Evolutionary conservation across 2,113 vertebrate genomes (phyloP), one percentile per base, ranked within the genome.

Genomic region (Neopipo cinnamomea): DNA sequence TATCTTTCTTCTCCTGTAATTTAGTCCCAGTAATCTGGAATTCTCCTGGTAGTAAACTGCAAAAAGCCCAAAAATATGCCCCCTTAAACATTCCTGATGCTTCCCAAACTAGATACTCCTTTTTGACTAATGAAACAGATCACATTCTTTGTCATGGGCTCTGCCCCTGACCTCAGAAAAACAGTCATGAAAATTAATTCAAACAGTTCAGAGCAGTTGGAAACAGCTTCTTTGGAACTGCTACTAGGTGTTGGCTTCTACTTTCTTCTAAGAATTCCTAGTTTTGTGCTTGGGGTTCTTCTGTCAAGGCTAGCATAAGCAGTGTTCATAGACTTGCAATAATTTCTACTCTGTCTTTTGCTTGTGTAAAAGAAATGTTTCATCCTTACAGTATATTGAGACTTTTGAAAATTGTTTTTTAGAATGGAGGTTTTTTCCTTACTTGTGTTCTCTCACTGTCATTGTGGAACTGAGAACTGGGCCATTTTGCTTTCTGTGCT

Each of bases 101-200:
- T 91, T 94, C 85, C 42, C 52, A 91, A 89, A 90, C 42, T 67
- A 91, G 91, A 77, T 90, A 55, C 30, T 91, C 65, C 14, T 27
- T 89, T 73, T 71, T 85, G 78, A 84, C 49, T 94, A 73, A 75
- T 2, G 25, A 88, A 96, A 79, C 17, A 73, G 62, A 88, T 93
- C 30, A 23, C 58, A 75, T 89, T 88, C 55, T 96, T 93, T 96
- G 88, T 85, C 75, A 44, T 28, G 39, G 62, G 4, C 49, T 89
- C 75, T 93, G 63, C 55, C 76, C 31, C 78, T 83, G 58, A 74
- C 39, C 71, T 94, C 85, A 91, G 50, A 65, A 67, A 89, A 97
- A 63, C 47, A 75, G 66, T 67, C 55, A 76, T 77, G 63, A 91
- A 95, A 89, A 94, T 85, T 2, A 91, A 74, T 76, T 94, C 14